phyloP scores from a whole-genome alignment of 2,797 vertebrate genomes.

The Erethizon dorsatum region DNA sequence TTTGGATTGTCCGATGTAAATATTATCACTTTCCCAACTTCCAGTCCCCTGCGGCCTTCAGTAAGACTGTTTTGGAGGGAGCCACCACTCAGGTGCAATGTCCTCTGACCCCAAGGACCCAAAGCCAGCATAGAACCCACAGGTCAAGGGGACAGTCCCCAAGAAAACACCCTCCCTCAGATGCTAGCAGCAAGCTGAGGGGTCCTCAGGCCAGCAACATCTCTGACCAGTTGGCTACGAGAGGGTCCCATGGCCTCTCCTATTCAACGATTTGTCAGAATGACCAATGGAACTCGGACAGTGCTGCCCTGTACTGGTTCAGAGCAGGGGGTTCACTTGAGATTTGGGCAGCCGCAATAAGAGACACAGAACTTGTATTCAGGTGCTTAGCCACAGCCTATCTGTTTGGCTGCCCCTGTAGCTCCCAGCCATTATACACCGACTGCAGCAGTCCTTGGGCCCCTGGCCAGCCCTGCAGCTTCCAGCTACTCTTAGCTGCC shows the following conservation, averaged over 20 bases:
- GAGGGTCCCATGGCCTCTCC: background rate
- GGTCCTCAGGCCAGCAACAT: background rate
- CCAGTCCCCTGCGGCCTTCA: background rate
- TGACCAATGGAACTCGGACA: background rate
- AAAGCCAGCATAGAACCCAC: background rate
- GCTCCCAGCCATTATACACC: background rate
- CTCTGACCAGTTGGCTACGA: background rate
- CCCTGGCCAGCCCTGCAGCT: background rate
- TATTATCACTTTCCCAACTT: constrained; percentile 25
- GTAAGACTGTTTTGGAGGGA: background rate
- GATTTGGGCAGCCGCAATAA: background rate
- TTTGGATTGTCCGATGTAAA: constrained; percentile 13
- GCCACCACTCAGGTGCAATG: background rate
- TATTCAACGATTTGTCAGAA: background rate
- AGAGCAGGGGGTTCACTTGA: background rate
- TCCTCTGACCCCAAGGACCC: background rate
- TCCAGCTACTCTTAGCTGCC: background rate
- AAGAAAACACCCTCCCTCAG: background rate
- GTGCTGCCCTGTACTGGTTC: background rate
- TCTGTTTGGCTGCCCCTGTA: too few species aligned
- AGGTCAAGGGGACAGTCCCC: background rate
- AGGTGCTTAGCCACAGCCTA: background rate
- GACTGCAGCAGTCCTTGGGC: background rate
- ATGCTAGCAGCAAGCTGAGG: background rate
- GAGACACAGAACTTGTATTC: background rate